These are phyloP conservation scores for Denticeps clupeoides DNA, from an alignment of 2,797 vertebrate species.

Conservation along the genomic window DNA sequence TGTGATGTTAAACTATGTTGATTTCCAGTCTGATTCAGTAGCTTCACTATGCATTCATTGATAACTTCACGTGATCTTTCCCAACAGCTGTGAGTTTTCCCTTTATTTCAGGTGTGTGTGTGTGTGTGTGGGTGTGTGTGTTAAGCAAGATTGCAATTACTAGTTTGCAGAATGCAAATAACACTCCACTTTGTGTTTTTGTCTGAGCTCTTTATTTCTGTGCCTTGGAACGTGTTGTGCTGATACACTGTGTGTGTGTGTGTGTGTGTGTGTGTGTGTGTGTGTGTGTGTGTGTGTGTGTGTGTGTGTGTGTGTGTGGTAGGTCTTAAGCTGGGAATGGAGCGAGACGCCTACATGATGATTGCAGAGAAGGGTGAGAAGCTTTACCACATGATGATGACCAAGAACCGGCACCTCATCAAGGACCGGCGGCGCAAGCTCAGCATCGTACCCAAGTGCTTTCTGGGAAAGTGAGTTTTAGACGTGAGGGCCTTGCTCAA, in stretches of 20 bases:
- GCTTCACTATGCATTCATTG: no score
- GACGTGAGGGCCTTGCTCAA: not conserved
- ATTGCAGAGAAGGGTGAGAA: constrained; percentile 97
- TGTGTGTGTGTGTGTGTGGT: not conserved
- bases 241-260: not conserved
- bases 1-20: no score
- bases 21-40: no score
- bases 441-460: constrained; percentile 93
- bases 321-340: constrained; percentile 97
- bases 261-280: not conserved
- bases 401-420: constrained; percentile 85
- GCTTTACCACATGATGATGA: constrained; percentile 98
- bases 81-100: no score
- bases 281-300: not conserved
- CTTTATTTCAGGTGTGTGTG: no score
- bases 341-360: constrained; percentile 94
- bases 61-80: no score
- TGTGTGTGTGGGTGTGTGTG: no score
- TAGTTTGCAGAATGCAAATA: no score
- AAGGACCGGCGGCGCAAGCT: constrained; percentile 91
- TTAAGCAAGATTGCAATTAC: no score
- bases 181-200: no score
- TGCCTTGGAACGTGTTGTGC: not conserved
- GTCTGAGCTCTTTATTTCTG: not conserved
- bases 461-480: constrained; percentile 94